Percentiles rank a stretch among this genome's conserved stretches.
Evolutionary conservation across 1,140 invertebrate species (phyloP).

Genomic region (Xylocopa sonorina): DNA sequence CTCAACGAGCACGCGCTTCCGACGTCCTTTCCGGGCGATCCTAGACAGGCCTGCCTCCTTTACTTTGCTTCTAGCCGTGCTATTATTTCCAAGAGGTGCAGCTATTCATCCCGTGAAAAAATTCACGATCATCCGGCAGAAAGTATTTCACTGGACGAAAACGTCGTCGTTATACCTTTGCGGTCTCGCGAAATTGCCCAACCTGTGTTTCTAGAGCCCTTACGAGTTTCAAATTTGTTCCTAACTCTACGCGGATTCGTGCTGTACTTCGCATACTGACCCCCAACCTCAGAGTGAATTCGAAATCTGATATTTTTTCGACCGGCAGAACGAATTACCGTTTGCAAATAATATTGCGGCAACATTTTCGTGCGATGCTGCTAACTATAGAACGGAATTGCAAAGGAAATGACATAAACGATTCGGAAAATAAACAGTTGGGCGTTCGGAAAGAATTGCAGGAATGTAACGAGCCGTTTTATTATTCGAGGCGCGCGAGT

Average conservation of each 20-base stretch:
- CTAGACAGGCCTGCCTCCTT: neutral
- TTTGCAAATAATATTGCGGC: too few relatives aligned
- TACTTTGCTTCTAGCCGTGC: too few relatives aligned
- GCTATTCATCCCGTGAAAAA: too few relatives aligned
- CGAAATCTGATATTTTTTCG: too few relatives aligned
- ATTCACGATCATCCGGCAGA: neutral
- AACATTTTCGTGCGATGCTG: neutral
- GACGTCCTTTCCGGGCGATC: slow-evolving; percentile 35
- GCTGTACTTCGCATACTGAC: too few relatives aligned
- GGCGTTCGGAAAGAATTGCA: neutral
- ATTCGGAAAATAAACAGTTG: neutral
- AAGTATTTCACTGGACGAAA: neutral
- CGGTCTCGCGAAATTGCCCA: neutral
- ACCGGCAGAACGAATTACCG: too few relatives aligned
- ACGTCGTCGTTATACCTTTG: neutral
- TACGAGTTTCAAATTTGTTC: neutral
- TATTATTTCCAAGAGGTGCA: neutral
- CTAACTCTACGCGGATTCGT: too few relatives aligned
- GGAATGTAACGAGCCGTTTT: neutral
- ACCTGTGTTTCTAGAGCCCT: neutral
- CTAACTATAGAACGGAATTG: neutral
- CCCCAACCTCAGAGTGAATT: too few relatives aligned
- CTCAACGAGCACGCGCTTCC: slow-evolving; percentile 42
- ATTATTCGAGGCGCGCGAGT: slow-evolving; percentile 1
- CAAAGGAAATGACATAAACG: neutral